Evolutionary conservation across 2,113 vertebrate genomes (phyloP).

Genomic region (Cettia cetti): DNA sequence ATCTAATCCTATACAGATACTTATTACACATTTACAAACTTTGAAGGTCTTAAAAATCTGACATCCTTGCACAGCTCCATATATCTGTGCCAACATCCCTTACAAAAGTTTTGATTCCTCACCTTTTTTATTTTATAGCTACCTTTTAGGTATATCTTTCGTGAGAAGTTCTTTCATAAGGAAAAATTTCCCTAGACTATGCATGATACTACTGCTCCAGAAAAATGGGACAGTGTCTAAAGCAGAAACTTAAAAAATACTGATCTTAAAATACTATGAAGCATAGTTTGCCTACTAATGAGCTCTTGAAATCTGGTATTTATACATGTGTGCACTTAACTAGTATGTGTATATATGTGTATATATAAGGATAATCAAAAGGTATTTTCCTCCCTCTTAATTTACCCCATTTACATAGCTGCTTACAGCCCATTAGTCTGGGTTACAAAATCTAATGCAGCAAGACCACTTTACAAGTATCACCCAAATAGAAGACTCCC

Average conservation of each 20-base stretch:
- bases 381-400: conserved; percentile 7
- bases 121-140: neutral
- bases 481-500: conserved; percentile 4
- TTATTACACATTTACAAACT: neutral
- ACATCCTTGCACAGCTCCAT: neutral
- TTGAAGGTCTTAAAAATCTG: neutral
- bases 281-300: neutral
- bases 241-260: neutral
- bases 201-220: neutral
- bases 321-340: neutral
- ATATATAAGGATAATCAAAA: neutral
- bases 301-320: neutral
- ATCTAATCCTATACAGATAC: neutral
- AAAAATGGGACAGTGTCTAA: neutral
- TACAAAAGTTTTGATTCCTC: neutral
- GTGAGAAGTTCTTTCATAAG: neutral
- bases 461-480: conserved; percentile 8
- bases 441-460: conserved; percentile 44
- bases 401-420: neutral
- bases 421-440: neutral
- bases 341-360: neutral
- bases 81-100: neutral
- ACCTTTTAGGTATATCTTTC: neutral
- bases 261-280: neutral
- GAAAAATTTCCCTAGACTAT: neutral